Evolutionary conservation across 37 sponge, comb jelly and placozoan species (phyloP), one percentile per base, ranked within the genome.

Genomic region (Aplysina aerophoba): DNA sequence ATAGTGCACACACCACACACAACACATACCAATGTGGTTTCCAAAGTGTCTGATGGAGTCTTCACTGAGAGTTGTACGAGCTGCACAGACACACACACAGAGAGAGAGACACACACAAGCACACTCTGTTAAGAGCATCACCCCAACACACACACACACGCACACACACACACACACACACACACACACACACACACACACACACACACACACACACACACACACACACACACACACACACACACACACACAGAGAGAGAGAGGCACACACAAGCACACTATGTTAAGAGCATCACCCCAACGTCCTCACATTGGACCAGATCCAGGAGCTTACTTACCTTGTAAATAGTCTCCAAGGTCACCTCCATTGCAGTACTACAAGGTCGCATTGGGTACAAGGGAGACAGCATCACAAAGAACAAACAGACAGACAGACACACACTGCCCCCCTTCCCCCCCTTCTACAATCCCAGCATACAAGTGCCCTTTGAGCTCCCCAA

Each of bases 321-420:
- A 37, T 78, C 31, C 24, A 14, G 4, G 25, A 11, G 27, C 6
- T 4, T 3, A 12, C 88, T 39, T 53, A 91, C 95, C 87, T 57
- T 82, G 87, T 0, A 95, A 81, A 57, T 95, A 95, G 50, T 93
- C 96, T 0, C 87, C 91, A 68, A 95, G 77, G 41, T 95, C 96
- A 27, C 96, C 96, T 58, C 96, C 96, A 95, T 95, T 93, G 58
- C 96, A 95, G 81, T 83, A 95, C 96, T 92, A 79, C 21, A 87
- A n/a, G n/a, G n/a, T n/a, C n/a, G n/a, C 19, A 58, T 13, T 55
- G 75, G 22, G 36, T 30, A 73, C 4, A 5, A 73, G 22, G 27
- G 41, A 35, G 41, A 11, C 36, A 33, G 3, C n/a, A 22, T 39
- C 22, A 38, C 12, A 33, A 4, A 38, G 27, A 3, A 35, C 31